phyloP scores from a whole-genome alignment of 23 tunicate genomes.

The Halocynthia roretzi region DNA sequence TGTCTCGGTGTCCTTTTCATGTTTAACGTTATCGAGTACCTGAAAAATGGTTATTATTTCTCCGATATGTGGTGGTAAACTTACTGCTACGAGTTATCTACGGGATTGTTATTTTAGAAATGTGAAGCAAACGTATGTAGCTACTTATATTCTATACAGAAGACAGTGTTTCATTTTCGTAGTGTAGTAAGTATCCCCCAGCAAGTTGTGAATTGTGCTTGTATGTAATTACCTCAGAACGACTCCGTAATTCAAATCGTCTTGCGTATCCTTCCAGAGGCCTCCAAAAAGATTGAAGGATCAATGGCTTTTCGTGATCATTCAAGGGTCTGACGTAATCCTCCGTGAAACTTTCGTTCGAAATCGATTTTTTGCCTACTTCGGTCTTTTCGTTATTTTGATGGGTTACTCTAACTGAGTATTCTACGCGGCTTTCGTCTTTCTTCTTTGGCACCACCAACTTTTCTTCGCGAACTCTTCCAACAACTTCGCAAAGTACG shows the following conservation, averaged over 20 bases:
- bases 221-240: conserved; percentile 35
- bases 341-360: conserved; percentile 43
- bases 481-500: conserved; percentile 86
- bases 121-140: too few species aligned
- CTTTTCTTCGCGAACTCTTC: conserved; percentile 32
- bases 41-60: conserved; percentile 7
- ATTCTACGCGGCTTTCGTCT: neutral
- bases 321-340: conserved; percentile 75
- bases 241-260: conserved; percentile 67
- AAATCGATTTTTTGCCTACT: neutral
- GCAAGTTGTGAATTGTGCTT: too few species aligned
- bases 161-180: too few species aligned
- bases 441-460: neutral
- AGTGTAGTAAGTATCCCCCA: too few species aligned
- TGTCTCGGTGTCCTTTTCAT: conserved; percentile 49
- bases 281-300: conserved; percentile 87
- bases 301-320: conserved; percentile 81
- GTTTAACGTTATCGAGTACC: conserved; percentile 39
- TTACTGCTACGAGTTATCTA: neutral
- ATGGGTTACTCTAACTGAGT: neutral
- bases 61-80: neutral
- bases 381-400: neutral
- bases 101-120: too few species aligned
- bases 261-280: conserved; percentile 74
- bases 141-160: too few species aligned